A percentile compares a stretch with the other conserved stretches of the same genome.
These are phyloP conservation scores for Carcina quercana DNA, from an alignment of 2,888 invertebrate species.

Conservation along the genomic window DNA sequence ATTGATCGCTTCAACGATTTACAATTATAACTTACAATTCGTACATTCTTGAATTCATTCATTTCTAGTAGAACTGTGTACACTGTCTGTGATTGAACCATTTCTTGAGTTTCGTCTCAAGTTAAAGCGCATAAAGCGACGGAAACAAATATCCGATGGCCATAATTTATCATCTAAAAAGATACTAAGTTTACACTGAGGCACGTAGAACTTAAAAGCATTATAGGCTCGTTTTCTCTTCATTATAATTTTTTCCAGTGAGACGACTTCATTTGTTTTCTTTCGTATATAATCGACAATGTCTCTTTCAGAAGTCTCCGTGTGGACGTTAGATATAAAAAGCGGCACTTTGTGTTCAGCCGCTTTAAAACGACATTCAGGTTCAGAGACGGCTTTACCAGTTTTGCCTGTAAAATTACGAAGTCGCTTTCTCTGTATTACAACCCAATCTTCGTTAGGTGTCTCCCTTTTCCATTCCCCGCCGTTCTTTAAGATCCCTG, in stretches of 20 bases:
- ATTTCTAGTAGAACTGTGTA: background rate
- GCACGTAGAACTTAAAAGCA: conserved; percentile 13
- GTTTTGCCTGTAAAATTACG: background rate
- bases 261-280: conserved; percentile 9
- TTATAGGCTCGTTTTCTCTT: conserved; percentile 6
- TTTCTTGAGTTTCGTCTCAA: background rate
- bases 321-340: conserved; percentile 15
- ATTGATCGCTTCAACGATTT: conserved; percentile 17
- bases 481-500: background rate
- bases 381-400: background rate
- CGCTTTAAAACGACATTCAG: conserved; percentile 8
- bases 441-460: background rate
- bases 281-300: conserved; percentile 11
- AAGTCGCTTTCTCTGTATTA: background rate
- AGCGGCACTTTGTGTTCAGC: conserved; percentile 12
- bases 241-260: conserved; percentile 9
- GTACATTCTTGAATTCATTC: no score
- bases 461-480: background rate
- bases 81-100: background rate
- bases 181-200: conserved; percentile 7
- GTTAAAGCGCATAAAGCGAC: conserved; percentile 8
- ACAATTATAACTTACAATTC: conserved; percentile 22
- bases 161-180: conserved; percentile 14
- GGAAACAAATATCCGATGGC: conserved; percentile 12
- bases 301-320: conserved; percentile 10